A percentile compares a stretch with the other conserved stretches of the same genome.
Evolutionary conservation across 2,888 invertebrate species (phyloP).

Genomic region (Dorcus parallelipipedus): DNA sequence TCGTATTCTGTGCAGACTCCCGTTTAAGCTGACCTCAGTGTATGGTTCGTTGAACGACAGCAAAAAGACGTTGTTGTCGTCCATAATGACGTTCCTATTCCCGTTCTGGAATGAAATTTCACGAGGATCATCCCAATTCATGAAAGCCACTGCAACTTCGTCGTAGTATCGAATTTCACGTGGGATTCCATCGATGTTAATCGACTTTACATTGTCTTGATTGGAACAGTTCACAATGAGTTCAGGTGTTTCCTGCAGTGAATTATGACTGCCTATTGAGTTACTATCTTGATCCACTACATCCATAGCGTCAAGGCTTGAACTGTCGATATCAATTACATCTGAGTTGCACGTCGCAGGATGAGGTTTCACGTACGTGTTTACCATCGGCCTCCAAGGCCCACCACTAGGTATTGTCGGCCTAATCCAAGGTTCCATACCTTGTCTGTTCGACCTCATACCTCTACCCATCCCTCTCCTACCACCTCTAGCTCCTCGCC

Average conservation of each 20-base stretch:
- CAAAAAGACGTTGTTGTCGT: conserved; percentile 69
- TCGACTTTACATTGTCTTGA: conserved; percentile 71
- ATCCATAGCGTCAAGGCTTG: neutral
- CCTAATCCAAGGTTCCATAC: conserved; percentile 30
- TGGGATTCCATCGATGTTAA: conserved; percentile 76
- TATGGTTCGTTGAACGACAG: conserved; percentile 66
- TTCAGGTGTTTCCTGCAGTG: conserved; percentile 10
- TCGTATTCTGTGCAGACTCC: conserved; percentile 71
- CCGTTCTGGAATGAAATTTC: conserved; percentile 85
- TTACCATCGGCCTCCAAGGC: conserved; percentile 31
- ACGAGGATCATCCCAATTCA: conserved; percentile 81
- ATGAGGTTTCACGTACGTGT: conserved; percentile 19
- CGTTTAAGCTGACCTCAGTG: conserved; percentile 70
- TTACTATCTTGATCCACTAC: conserved; percentile 13
- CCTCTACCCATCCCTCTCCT: conserved; percentile 16
- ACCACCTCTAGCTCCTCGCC: conserved; percentile 20
- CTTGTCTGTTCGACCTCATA: conserved; percentile 25
- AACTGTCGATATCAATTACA: conserved; percentile 9
- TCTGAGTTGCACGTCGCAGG: conserved; percentile 5
- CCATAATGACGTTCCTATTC: conserved; percentile 66
- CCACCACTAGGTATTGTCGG: conserved; percentile 28
- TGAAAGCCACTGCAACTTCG: conserved; percentile 77
- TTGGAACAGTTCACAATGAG: conserved; percentile 54
- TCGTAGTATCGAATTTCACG: conserved; percentile 85
- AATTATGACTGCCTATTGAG: neutral